phyloP scores from a whole-genome alignment of 2,113 vertebrate genomes.

The Petrocephalus microphthalmus region DNA sequence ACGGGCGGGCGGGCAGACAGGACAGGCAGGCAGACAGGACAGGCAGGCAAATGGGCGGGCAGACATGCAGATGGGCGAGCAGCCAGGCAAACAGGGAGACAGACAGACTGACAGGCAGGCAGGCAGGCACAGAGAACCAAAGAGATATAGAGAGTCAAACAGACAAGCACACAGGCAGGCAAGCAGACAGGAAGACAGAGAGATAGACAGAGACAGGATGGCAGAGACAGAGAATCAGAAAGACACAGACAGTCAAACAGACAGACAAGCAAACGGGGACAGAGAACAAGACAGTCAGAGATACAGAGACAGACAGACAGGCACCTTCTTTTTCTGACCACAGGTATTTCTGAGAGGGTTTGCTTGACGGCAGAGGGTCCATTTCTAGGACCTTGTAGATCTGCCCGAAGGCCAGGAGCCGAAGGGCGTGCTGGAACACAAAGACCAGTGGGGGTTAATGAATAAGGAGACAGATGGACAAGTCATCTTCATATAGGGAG shows the following conservation, averaged over 20 bases:
- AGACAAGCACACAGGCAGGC: too few species aligned
- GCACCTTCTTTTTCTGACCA: slow-evolving; percentile 97
- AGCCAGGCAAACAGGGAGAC: too few species aligned
- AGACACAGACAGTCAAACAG: too few species aligned
- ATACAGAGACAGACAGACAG: slow-evolving; percentile 24
- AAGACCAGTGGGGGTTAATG: slow-evolving; percentile 24
- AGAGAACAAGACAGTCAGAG: too few species aligned
- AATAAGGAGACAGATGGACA: background rate
- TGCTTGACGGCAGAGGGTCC: slow-evolving; percentile 94
- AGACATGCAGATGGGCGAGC: too few species aligned
- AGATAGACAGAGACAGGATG: too few species aligned
- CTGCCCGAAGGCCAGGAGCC: slow-evolving; percentile 94
- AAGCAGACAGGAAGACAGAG: background rate
- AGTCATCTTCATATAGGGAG: background rate
- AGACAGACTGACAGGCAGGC: too few species aligned
- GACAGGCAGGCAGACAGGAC: background rate
- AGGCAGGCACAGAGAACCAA: background rate
- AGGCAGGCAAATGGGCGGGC: background rate
- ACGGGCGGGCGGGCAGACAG: background rate
- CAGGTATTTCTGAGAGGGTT: slow-evolving; percentile 91
- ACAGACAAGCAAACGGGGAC: too few species aligned
- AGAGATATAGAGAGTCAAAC: too few species aligned
- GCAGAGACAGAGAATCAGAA: too few species aligned
- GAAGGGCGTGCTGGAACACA: slow-evolving; percentile 76
- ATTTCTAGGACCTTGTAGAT: slow-evolving; percentile 98